Evolutionary conservation across 1,140 invertebrate genomes (phyloP).

Genomic region (Eupristina koningsbergeri): DNA sequence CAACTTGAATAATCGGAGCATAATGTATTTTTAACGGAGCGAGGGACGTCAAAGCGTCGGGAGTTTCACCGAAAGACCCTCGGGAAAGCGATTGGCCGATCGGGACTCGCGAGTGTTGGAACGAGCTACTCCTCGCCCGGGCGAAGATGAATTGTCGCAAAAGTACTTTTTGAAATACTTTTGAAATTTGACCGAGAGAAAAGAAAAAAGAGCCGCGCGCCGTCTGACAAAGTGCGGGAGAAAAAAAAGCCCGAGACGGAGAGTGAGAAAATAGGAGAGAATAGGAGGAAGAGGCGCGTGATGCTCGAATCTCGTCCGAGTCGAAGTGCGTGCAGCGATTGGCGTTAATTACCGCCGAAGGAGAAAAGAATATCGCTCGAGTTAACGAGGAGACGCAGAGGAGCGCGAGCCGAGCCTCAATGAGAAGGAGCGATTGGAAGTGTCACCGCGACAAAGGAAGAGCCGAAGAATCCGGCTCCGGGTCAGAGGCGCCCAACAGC

Average conservation of each 20-base stretch:
- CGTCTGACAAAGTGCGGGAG: not conserved
- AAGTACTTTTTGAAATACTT: constrained; percentile 27
- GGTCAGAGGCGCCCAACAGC: not conserved
- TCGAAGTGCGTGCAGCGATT: constrained; percentile 35
- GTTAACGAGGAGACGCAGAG: not conserved
- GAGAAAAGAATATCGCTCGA: constrained; percentile 30
- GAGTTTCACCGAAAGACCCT: not conserved
- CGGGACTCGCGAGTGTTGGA: not conserved
- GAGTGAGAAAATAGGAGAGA: not conserved
- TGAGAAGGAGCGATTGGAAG: constrained; percentile 28
- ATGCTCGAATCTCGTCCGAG: constrained; percentile 32
- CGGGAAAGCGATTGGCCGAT: not conserved
- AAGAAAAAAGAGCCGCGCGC: not conserved
- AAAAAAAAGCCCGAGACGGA: not conserved
- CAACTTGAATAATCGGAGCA: not conserved
- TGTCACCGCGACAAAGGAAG: constrained; percentile 8
- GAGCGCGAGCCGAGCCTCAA: constrained; percentile 10
- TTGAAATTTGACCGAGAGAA: not conserved
- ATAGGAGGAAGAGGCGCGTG: constrained; percentile 10
- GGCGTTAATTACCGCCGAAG: constrained; percentile 43
- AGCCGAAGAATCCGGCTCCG: constrained; percentile 18
- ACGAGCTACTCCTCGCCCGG: no score
- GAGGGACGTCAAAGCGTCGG: not conserved
- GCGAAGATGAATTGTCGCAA: constrained; percentile 27
- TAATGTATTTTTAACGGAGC: not conserved